Percentiles rank a stretch among this genome's conserved stretches.
Evolutionary conservation across 2,888 invertebrate genomes (phyloP).

Genomic region (Philereme vetulata): DNA sequence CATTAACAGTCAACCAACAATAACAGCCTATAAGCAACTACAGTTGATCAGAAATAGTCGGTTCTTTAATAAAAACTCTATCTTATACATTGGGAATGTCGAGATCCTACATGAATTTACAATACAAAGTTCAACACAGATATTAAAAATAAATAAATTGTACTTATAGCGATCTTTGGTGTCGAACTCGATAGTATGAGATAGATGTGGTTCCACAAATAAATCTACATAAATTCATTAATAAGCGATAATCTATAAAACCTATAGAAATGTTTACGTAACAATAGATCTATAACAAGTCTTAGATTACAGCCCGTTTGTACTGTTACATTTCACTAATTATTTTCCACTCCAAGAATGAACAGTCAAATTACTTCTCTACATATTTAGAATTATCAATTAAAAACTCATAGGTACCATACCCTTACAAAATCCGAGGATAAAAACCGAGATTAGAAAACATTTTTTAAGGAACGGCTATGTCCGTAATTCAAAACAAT

Average conservation of each 20-base stretch:
- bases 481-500: too few species aligned
- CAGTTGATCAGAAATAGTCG: conserved; percentile 2
- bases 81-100: conserved; percentile 72
- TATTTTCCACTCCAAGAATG: neutral
- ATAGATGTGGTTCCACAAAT: conserved; percentile 46
- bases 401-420: too few species aligned
- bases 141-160: conserved; percentile 55
- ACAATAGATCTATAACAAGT: conserved; percentile 61
- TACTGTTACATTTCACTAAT: conserved; percentile 44
- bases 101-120: conserved; percentile 64
- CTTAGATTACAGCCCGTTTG: conserved; percentile 69
- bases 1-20: too few species aligned
- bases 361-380: too few species aligned
- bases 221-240: conserved; percentile 39
- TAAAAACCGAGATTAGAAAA: too few species aligned
- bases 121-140: conserved; percentile 60
- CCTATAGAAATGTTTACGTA: conserved; percentile 30
- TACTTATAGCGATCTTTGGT: conserved; percentile 75
- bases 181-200: conserved; percentile 54
- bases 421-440: too few species aligned
- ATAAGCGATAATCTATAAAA: conserved; percentile 36
- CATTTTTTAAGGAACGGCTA: too few species aligned
- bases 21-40: too few species aligned
- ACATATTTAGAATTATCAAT: neutral
- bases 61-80: conserved; percentile 37